Conservation (phyloP, 2,888 invertebrate species). For the Leptodirus hochenwartii region DNA sequence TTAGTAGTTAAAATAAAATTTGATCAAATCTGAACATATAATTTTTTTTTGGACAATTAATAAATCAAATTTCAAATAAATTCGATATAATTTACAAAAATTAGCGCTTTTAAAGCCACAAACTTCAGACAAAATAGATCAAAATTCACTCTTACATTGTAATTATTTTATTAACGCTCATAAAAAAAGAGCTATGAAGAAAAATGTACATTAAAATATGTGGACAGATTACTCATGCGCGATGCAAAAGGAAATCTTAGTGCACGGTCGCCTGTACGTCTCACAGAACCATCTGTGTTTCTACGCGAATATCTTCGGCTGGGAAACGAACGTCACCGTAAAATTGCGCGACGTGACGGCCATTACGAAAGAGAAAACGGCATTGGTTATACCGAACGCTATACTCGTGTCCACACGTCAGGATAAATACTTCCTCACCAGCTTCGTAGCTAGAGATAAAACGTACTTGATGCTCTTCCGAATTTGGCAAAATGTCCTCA, state of each 20-base stretch:
- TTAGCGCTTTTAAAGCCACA: not conserved
- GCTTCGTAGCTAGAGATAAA: constrained; percentile 87
- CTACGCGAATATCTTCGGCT: constrained; percentile 93
- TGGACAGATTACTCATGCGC: constrained; percentile 95
- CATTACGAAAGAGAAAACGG: constrained; percentile 89
- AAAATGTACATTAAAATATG: no score
- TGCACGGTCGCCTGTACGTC: constrained; percentile 89
- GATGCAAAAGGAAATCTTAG: constrained; percentile 85
- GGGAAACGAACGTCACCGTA: constrained; percentile 78
- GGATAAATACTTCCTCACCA: constrained; percentile 87
- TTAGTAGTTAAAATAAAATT: no score
- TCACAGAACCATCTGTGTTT: constrained; percentile 93
- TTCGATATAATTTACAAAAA: no score
- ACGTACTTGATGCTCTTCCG: constrained; percentile 89
- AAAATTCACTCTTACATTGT: no score
- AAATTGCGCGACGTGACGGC: constrained; percentile 82
- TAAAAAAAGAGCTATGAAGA: no score
- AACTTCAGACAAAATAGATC: not conserved
- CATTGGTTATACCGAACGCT: constrained; percentile 90
- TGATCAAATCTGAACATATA: no score
- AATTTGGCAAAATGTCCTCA: constrained; percentile 89
- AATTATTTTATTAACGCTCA: no score
- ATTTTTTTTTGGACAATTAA: no score
- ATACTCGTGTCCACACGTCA: constrained; percentile 65
- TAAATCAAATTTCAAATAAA: no score